Percentiles rank a stretch among this genome's conserved stretches.
phyloP scores from a whole-genome alignment of 2,113 vertebrate genomes.

The Dromas ardeola region DNA sequence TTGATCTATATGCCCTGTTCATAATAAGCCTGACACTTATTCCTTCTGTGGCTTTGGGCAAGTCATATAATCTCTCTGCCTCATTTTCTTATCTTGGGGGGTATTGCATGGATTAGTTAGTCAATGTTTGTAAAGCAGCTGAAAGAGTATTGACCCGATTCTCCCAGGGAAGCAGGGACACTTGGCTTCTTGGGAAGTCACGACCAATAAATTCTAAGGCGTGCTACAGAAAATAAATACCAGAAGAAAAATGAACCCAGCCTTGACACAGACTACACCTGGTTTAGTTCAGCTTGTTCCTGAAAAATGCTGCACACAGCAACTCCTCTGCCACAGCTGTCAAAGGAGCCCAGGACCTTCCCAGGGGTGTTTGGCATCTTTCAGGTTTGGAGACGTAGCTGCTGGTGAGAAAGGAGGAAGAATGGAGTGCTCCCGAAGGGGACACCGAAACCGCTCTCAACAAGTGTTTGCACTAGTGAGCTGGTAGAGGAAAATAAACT shows the following conservation, averaged over 20 bases:
- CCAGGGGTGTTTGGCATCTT: not conserved
- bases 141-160: not conserved
- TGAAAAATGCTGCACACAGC: not conserved
- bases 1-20: constrained; percentile 24
- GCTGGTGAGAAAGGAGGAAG: not conserved
- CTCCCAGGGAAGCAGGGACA: not conserved
- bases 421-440: not conserved
- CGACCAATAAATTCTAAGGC: not conserved
- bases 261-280: not conserved
- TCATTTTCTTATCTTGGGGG: not conserved
- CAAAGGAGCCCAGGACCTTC: not conserved
- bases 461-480: not conserved
- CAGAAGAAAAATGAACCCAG: not conserved
- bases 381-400: not conserved
- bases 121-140: constrained; percentile 26
- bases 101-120: constrained; percentile 35
- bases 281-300: not conserved
- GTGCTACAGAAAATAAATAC: not conserved
- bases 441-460: not conserved
- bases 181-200: not conserved
- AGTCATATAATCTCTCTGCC: constrained; percentile 52
- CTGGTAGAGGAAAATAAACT: not conserved
- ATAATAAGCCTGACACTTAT: constrained; percentile 43
- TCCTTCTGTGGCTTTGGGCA: constrained; percentile 40
- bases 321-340: not conserved